phyloP scores from a whole-genome alignment of 2,888 invertebrate genomes.

The Lysandra coridon region DNA sequence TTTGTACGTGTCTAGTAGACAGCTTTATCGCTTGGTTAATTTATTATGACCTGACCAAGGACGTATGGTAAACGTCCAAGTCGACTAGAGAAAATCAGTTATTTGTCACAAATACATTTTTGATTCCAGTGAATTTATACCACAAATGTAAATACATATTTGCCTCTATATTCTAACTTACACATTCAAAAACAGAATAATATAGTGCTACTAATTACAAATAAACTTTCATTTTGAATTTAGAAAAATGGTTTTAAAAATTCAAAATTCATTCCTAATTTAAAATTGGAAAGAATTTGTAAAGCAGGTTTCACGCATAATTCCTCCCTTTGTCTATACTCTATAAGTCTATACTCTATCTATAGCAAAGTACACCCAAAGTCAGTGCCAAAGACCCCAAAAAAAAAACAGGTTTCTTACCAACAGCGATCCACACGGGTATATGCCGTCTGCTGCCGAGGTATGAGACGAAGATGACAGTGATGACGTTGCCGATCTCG shows the following conservation, averaged over 20 bases:
- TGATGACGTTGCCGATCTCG: conserved; percentile 97
- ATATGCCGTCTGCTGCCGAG: conserved; percentile 95
- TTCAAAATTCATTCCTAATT: no score
- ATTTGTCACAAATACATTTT: conserved; percentile 1
- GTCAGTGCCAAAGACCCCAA: no score
- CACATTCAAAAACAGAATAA: no score
- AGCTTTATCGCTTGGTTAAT: conserved; percentile 11
- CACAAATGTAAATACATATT: not conserved
- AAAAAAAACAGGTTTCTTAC: conserved; percentile 65
- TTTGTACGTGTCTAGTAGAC: conserved; percentile 1
- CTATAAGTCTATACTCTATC: no score
- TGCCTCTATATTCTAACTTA: no score
- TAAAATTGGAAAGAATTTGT: no score
- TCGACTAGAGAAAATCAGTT: not conserved
- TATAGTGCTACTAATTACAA: no score
- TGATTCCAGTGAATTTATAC: not conserved
- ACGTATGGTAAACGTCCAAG: not conserved
- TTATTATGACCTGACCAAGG: conserved; percentile 18
- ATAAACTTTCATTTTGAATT: no score
- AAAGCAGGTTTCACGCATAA: no score
- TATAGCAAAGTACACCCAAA: no score
- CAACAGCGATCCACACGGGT: conserved; percentile 96
- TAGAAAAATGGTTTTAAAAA: no score
- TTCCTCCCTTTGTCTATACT: no score
- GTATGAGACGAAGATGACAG: conserved; percentile 97